Base-by-base conservation (phyloP, 2,113 vertebrate species). In the Lepisosteus osseus region DNA sequence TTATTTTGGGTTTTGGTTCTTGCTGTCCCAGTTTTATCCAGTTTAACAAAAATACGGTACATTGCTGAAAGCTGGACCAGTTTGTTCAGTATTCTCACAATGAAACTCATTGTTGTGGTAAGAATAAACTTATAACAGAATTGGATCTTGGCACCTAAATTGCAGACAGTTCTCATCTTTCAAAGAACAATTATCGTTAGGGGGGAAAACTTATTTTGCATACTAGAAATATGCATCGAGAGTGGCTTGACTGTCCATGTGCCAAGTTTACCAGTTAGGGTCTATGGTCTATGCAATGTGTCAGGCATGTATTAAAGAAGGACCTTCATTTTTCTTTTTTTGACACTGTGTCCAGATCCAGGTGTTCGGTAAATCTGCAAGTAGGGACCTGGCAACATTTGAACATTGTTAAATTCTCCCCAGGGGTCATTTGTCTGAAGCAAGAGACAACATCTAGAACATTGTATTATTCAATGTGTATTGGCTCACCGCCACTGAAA, bases 401-500 rank as follows among this genome's bases (percentile, higher is more conserved):
- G 15, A 40, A 29, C 47, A 40, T 15, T 68, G 47, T 68, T 68
- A 7, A 54, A 47, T 40, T 68, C 67, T 44, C 59, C 4, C 54
- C 44, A 76, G 65, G 67, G 62, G 71, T 71, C 72, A 42, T 59
- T 17, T 66, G n/a, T 67, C 74, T 44, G 56, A 67, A 76, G 79
- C 12, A 5, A 47, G 41, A 72, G 68, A 81, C 72, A 74, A 72
- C 64, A 7, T 84, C 74, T 42, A 44, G 68, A 73, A 74, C 56
- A 54, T 68, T 9, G 44, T 17, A 44, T 67, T 72, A 63, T 51
- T 56, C 54, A 70, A 59, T 67, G 56, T 61, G 71, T 78, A 79
- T 78, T 90, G 88, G 87, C 85, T 61, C 68, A 8, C 65, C 3
- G 83, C 88, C 89, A 80, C 75, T 69, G 72, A 76, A 87, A 89